Conservation (phyloP, 1,140 invertebrate genomes). For the Portunus trituberculatus region DNA sequence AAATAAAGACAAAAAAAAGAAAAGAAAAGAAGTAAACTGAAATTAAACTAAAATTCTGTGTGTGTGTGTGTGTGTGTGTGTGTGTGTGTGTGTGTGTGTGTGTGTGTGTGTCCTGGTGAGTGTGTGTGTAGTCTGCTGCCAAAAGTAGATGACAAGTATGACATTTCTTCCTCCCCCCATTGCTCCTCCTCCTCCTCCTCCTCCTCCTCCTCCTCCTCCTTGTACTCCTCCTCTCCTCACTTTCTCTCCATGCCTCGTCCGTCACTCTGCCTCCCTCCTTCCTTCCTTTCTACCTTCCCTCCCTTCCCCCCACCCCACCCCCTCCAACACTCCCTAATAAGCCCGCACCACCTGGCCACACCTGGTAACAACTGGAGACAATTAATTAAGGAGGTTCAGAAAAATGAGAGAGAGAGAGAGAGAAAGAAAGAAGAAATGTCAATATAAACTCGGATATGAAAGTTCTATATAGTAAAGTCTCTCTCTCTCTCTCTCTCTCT, state of each 20-base stretch:
- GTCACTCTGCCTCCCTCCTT: neutral
- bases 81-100: constrained; percentile 46
- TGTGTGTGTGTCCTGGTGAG: neutral
- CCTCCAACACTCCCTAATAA: neutral
- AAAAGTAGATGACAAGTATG: constrained; percentile 63
- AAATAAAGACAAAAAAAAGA: no score
- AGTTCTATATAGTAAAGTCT: no score
- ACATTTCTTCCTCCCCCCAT: constrained; percentile 45
- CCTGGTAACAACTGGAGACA: no score
- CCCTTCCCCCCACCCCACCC: neutral
- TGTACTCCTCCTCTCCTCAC: neutral
- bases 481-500: no score
- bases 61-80: constrained; percentile 40
- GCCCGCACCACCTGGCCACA: neutral
- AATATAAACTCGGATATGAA: no score
- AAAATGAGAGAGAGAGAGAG: no score
- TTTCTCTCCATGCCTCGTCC: constrained; percentile 15
- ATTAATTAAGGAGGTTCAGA: no score
- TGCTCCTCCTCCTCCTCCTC: neutral
- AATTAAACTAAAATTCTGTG: neutral
- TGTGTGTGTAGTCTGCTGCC: constrained; percentile 24
- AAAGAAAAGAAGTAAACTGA: no score
- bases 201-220: neutral
- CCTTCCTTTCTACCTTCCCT: neutral
- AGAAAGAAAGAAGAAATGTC: no score